phyloP scores from a whole-genome alignment of 2,797 vertebrate species.

The Tokudaia tokunoshimensis region DNA sequence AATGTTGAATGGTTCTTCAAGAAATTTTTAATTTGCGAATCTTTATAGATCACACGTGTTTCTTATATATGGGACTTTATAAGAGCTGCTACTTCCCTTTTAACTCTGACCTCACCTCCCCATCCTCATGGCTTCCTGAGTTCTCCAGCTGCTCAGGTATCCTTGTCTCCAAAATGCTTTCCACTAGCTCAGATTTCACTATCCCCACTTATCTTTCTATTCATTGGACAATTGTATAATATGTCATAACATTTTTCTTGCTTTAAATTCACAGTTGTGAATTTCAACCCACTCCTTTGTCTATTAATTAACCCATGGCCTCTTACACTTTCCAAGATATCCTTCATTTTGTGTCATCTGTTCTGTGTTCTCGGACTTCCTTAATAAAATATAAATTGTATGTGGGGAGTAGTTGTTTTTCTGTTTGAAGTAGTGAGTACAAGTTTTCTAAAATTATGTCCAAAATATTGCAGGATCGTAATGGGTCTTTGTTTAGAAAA shows the following conservation, averaged over 20 bases:
- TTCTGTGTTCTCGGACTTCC: background rate
- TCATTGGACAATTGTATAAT: background rate
- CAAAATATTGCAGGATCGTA: background rate
- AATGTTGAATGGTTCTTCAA: background rate
- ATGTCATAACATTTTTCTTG: too few relatives aligned
- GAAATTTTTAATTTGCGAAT: background rate
- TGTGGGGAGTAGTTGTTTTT: background rate
- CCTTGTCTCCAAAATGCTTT: background rate
- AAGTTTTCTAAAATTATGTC: background rate
- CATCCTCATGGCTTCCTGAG: rapidly evolving
- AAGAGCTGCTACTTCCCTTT: background rate
- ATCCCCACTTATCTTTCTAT: background rate
- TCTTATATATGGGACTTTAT: rapidly evolving
- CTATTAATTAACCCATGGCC: background rate
- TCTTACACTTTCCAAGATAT: background rate
- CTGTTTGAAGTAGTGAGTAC: background rate
- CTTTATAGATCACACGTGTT: background rate
- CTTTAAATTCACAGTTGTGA: background rate
- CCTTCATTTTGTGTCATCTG: background rate
- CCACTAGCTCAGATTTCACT: background rate
- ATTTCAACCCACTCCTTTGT: background rate
- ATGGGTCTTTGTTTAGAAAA: background rate
- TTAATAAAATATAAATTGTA: background rate
- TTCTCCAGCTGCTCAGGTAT: background rate
- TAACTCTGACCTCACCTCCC: background rate